Evolutionary conservation across 2,113 vertebrate genomes (phyloP).

Genomic region (Anoura caudifer): DNA sequence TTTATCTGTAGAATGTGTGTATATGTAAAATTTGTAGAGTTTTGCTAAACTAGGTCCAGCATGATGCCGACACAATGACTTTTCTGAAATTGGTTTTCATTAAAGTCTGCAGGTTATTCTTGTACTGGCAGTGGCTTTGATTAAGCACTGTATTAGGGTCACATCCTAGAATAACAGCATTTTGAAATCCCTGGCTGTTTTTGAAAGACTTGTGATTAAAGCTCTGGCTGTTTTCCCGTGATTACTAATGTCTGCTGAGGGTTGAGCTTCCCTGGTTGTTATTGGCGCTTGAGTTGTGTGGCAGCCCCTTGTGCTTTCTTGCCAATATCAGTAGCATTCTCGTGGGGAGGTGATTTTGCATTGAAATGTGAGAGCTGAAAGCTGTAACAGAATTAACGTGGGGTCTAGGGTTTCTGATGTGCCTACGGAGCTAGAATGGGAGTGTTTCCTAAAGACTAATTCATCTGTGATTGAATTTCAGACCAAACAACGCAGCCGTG

Average conservation of each 20-base stretch:
- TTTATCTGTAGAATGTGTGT: neutral
- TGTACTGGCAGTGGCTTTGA: constrained; percentile 77
- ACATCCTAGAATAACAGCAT: constrained; percentile 78
- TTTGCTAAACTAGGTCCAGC: constrained; percentile 63
- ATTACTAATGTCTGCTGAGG: constrained; percentile 73
- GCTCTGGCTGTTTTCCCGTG: constrained; percentile 78
- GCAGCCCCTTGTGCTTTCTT: constrained; percentile 44
- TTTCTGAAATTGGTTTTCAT: constrained; percentile 75
- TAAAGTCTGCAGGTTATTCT: constrained; percentile 78
- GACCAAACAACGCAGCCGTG: constrained; percentile 79
- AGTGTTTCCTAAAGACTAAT: constrained; percentile 85
- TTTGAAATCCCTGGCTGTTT: constrained; percentile 79
- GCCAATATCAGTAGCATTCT: constrained; percentile 70
- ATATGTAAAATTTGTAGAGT: constrained; percentile 38
- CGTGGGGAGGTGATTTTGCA: constrained; percentile 59
- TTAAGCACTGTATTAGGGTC: constrained; percentile 83
- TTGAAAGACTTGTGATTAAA: constrained; percentile 83
- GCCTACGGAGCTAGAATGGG: constrained; percentile 55
- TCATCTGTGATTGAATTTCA: constrained; percentile 89
- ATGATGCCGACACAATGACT: constrained; percentile 67
- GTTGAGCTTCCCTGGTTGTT: constrained; percentile 67
- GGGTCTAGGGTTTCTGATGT: constrained; percentile 61
- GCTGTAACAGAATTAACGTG: constrained; percentile 76
- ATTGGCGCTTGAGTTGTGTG: constrained; percentile 60
- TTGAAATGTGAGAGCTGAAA: constrained; percentile 78